Conservation (phyloP, 2,888 invertebrate species). For the Harpalus rubripes region DNA sequence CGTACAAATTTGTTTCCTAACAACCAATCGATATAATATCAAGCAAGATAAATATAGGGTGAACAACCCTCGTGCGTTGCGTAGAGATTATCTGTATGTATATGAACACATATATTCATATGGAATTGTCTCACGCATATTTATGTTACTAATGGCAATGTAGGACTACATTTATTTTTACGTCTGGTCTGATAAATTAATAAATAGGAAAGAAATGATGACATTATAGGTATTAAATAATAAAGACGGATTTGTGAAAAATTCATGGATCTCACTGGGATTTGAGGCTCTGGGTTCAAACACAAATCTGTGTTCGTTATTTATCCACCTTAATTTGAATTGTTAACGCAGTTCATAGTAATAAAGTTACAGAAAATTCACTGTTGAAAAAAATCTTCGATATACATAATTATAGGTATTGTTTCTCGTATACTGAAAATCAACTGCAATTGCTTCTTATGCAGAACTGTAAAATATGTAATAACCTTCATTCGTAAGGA, state of each 20-base stretch:
- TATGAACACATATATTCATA: neutral
- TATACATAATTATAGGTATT: neutral
- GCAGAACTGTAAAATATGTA: too few relatives aligned
- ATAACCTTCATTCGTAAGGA: too few relatives aligned
- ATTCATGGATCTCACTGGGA: too few relatives aligned
- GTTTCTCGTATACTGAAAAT: too few relatives aligned
- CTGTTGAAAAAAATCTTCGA: too few relatives aligned
- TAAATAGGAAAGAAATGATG: neutral
- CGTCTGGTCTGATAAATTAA: neutral
- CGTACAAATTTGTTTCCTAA: slow-evolving; percentile 57
- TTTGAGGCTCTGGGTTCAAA: too few relatives aligned
- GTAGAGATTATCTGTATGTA: neutral
- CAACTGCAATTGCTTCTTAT: too few relatives aligned
- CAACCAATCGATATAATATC: slow-evolving; percentile 43
- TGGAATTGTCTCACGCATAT: slow-evolving; percentile 1
- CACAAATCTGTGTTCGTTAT: too few relatives aligned
- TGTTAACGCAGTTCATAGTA: too few relatives aligned
- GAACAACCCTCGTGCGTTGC: neutral
- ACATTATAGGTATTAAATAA: neutral
- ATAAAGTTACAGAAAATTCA: too few relatives aligned
- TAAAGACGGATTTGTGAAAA: too few relatives aligned
- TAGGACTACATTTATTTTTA: neutral
- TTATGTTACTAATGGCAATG: neutral
- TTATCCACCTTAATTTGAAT: too few relatives aligned
- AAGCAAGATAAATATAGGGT: neutral